Evolutionary conservation across 2,888 invertebrate genomes (phyloP), one percentile per base, ranked within the genome.

Genomic region (Sinhomidia bicolor): DNA sequence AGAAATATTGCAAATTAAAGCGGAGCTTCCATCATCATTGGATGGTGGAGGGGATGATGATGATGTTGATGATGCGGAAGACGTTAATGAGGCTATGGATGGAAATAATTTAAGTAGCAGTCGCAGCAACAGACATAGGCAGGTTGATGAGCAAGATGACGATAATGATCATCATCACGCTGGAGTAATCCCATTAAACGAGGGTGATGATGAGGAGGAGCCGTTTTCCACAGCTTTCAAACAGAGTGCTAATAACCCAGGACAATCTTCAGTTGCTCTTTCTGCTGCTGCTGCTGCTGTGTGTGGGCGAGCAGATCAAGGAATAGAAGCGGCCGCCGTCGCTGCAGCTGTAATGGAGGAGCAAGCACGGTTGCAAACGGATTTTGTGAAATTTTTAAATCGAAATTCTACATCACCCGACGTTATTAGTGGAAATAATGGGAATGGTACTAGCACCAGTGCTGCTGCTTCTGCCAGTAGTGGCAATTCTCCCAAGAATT

Each of bases 401-500:
- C 85, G 89, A 85, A 85, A 85, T 68, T 85, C 82, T 26, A 68
- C 74, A 74, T 81, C 85, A 60, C 76, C 80, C 74, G 80, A 79
- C 57, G 74, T 85, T 81, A 80, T 85, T 76, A 84, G 81, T 96
- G 96, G 14, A 95, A 96, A 90, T 95, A 96, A 81, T 95, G 96
- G 92, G 96, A 96, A 0, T 57, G n/a, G 47, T 94, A 94, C 36
- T 36, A 44, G 44, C 44, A 44, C 51, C 17, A 12, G 10, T 47
- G 12, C 47, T 5, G 51, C 17, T 17, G 23, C 90, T 94, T 93
- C 92, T 91, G 93, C 87, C 92, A 92, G 4, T 92, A 94, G 92
- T 93, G 93, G 2, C 41, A 90, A 89, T 44, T 79, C 89, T 7
- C 82, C 89, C 12, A 85, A 81, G 32, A 89, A 86, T 74, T 79